phyloP scores from a whole-genome alignment of 30 jellyfish, hydroid and myxozoan species.

The Turritopsis dohrnii region DNA sequence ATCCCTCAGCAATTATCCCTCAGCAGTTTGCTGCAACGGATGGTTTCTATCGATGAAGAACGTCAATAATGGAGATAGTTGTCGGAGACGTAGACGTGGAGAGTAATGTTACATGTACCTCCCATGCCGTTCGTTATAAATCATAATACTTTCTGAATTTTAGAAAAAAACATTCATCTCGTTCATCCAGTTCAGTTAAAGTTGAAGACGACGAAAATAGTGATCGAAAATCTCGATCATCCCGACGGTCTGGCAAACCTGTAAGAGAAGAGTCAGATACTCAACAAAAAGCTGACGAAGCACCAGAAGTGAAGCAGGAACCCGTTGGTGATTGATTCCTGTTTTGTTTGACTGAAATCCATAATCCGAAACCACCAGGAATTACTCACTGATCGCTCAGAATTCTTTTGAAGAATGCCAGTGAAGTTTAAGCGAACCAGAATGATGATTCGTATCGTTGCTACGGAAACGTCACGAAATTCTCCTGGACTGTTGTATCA shows the following conservation, averaged over 20 bases:
- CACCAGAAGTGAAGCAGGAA: conserved; percentile 18
- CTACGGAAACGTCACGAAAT: background rate
- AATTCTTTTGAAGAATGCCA: background rate
- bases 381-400: background rate
- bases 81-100: too few species aligned
- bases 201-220: conserved; percentile 13
- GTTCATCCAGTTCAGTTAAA: conserved; percentile 13
- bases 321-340: background rate
- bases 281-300: background rate
- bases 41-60: too few species aligned
- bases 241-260: conserved; percentile 26
- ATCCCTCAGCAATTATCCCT: too few species aligned
- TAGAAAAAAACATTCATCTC: conserved; percentile 26
- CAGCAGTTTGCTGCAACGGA: too few species aligned
- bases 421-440: background rate
- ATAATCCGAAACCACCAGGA: background rate
- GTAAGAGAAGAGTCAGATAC: conserved; percentile 3
- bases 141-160: background rate
- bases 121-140: background rate
- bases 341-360: background rate
- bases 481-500: background rate
- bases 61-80: too few species aligned
- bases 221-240: conserved; percentile 24
- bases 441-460: background rate
- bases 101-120: too few species aligned